Base-by-base conservation (phyloP, 2,888 invertebrate species). In the Cheilosia soror region DNA sequence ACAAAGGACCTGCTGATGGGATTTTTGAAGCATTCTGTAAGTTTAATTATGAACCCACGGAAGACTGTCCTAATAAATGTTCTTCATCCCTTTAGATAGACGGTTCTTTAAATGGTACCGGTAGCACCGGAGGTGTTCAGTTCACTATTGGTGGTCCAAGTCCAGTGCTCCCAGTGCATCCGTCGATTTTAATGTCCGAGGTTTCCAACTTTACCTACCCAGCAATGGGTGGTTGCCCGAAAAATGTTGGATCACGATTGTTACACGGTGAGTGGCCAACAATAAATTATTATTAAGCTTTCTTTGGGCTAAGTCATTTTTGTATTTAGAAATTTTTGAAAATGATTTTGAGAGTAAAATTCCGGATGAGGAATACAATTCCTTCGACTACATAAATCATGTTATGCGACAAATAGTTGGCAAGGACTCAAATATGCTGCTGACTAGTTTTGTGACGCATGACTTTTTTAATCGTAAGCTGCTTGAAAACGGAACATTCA, bases 391-490 rank as follows among this genome's bases (percentile, higher is more conserved):
- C 31, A 91, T 91, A 0, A 90, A 91, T 66, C 91, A 90, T 79
- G 87, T 91, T 2, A 90, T 91, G 5, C 27, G 31, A 7, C 68
- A 69, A 57, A 69, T 90, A 13, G 87, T 90, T 89, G 93, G 93
- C 42, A 90, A 92, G 15, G 91, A 92, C 72, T 93, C 93, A 86
- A 90, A 92, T 20, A 92, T 92, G 87, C 89, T 92, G 5, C 87
- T 93, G 42, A 91, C 92, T 25, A 92, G 93, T 77, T 90, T 92
- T n/a, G 87, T 93, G 1, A 90, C 91, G 2, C 91, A 92, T 25
- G 91, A 92, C 68, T 93, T 93, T 80, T 92, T 93, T 71, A 44
- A 47, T 47, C 47, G 47, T 6, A 20, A 20, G 20, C 68, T 20
- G 55, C 55, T 29, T 57, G 91, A 92, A 69, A 90, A 93, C 60